Conservation (phyloP, 2,888 invertebrate genomes). For the Anaspis maculata region DNA sequence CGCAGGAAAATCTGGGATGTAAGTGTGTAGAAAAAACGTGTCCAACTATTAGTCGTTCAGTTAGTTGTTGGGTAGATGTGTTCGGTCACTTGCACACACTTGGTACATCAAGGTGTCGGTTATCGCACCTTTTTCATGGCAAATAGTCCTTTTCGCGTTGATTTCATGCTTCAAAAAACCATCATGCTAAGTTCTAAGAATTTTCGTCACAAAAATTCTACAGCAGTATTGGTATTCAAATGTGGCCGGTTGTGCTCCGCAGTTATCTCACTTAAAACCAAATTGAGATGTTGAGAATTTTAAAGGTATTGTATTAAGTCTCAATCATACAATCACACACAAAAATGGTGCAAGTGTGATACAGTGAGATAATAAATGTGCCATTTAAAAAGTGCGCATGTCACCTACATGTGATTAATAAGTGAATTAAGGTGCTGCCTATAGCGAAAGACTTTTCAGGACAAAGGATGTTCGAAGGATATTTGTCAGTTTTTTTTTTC, state of each 20-base stretch:
- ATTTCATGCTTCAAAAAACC: no score
- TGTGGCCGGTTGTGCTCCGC: constrained; percentile 43
- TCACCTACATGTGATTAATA: constrained; percentile 40
- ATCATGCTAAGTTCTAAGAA: neutral
- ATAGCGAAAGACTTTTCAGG: constrained; percentile 29
- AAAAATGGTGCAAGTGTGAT: constrained; percentile 41
- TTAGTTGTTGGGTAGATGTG: constrained; percentile 16
- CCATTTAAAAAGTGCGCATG: constrained; percentile 43
- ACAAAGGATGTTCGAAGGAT: constrained; percentile 4
- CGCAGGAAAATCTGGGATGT: no score
- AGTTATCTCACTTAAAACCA: constrained; percentile 4
- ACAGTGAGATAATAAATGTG: constrained; percentile 39
- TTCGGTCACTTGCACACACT: constrained; percentile 18
- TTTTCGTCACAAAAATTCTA: neutral
- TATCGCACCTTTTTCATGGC: no score
- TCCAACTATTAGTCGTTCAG: constrained; percentile 15
- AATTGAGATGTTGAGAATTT: constrained; percentile 2
- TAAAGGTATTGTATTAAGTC: constrained; percentile 8
- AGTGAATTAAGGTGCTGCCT: constrained; percentile 41
- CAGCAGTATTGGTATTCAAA: constrained; percentile 71
- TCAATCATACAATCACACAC: constrained; percentile 38
- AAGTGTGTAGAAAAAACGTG: constrained; percentile 19
- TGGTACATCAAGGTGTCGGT: no score
- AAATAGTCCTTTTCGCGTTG: no score
- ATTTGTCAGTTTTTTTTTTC: neutral